Evolutionary conservation across 2,797 vertebrate species (phyloP).

Genomic region (Acomys russatus): DNA sequence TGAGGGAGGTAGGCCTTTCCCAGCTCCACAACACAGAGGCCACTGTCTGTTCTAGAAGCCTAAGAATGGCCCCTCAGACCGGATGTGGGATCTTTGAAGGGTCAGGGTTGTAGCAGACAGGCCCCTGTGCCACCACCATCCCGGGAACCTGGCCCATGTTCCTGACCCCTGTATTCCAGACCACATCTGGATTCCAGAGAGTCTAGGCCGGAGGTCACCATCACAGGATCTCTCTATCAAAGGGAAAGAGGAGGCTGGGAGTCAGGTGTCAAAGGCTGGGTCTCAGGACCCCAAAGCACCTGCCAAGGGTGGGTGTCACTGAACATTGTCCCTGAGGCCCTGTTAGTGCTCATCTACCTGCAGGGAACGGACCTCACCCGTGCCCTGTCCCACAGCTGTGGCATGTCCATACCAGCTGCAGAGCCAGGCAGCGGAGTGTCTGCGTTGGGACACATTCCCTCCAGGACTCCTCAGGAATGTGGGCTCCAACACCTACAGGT

Average conservation of each 20-base stretch:
- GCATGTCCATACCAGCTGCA: neutral
- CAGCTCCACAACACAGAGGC: conserved; percentile 60
- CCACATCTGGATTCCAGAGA: conserved; percentile 75
- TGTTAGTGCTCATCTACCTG: rapidly evolving
- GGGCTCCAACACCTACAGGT: neutral
- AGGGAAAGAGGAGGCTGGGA: neutral
- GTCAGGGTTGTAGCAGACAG: neutral
- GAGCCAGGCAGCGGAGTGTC: rapidly evolving
- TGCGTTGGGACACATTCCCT: neutral
- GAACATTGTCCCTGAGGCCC: neutral
- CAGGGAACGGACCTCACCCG: rapidly evolving
- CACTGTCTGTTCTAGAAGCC: conserved; percentile 63
- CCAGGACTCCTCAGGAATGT: neutral
- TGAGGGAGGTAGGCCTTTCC: neutral
- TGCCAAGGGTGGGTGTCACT: rapidly evolving
- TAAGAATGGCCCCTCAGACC: neutral
- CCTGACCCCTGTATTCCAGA: neutral
- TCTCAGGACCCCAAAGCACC: neutral
- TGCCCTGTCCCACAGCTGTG: neutral
- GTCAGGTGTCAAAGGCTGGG: neutral
- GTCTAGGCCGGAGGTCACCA: neutral
- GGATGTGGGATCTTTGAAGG: neutral
- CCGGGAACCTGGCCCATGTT: neutral
- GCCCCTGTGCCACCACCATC: neutral
- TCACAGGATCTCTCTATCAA: neutral